phyloP scores from a whole-genome alignment of 2,113 vertebrate species.

The Aramus guarauna region DNA sequence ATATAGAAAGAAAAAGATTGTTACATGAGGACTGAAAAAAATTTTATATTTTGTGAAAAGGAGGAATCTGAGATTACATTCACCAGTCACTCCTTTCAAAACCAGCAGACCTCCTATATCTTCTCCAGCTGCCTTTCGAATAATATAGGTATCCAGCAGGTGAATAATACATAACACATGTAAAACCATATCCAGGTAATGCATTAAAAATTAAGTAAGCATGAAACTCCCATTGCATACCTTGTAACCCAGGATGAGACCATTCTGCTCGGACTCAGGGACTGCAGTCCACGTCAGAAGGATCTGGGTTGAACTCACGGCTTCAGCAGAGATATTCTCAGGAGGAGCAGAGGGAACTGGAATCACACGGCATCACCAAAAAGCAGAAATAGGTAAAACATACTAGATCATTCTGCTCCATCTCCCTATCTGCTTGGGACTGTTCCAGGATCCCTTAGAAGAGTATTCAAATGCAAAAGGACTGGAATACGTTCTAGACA shows the following conservation, averaged over 20 bases:
- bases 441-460: not conserved
- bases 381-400: not conserved
- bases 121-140: not conserved
- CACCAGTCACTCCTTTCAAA: not conserved
- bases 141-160: not conserved
- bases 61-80: not conserved
- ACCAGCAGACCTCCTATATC: not conserved
- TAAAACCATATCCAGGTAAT: not conserved
- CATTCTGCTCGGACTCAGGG: conserved; percentile 85
- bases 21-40: not conserved
- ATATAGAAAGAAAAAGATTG: not conserved
- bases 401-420: not conserved
- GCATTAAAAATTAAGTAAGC: not conserved
- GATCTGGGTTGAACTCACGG: conserved; percentile 90
- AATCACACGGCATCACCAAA: not conserved
- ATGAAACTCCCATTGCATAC: conserved; percentile 37
- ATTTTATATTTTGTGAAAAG: too few species aligned
- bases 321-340: conserved; percentile 86
- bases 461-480: not conserved
- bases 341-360: conserved; percentile 90
- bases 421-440: not conserved
- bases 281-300: conserved; percentile 87
- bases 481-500: not conserved
- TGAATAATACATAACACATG: not conserved
- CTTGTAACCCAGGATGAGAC: conserved; percentile 93